These are phyloP conservation scores for Dioctria linearis DNA, from an alignment of 2,888 invertebrate genomes.

Conservation along the genomic window DNA sequence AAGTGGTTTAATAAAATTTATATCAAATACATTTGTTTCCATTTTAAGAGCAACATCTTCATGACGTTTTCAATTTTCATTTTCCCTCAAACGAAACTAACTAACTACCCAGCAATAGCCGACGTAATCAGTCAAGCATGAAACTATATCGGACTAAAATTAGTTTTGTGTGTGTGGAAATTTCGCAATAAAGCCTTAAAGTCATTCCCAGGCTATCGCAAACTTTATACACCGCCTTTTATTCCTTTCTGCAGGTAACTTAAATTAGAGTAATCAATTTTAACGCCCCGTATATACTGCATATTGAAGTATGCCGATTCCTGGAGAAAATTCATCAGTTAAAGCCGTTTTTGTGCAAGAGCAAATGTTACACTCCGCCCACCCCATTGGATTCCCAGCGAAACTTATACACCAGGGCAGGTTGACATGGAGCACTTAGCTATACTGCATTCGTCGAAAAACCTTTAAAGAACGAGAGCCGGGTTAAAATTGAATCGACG, in stretches of 20 bases:
- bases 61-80: too few relatives aligned
- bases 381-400: background rate
- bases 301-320: slow-evolving; percentile 25
- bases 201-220: background rate
- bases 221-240: background rate
- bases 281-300: slow-evolving; percentile 11
- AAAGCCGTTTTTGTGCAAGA: slow-evolving; percentile 35
- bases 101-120: background rate
- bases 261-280: slow-evolving; percentile 49
- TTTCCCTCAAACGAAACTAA: too few relatives aligned
- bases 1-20: too few relatives aligned
- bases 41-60: too few relatives aligned
- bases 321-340: slow-evolving; percentile 34
- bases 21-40: too few relatives aligned
- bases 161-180: slow-evolving; percentile 11
- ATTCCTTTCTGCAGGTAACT: background rate
- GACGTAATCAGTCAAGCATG: background rate
- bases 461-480: slow-evolving; percentile 24
- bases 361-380: background rate
- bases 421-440: background rate
- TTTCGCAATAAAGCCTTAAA: background rate
- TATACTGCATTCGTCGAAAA: slow-evolving; percentile 20
- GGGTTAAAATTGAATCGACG: background rate
- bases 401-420: background rate
- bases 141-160: background rate